phyloP scores from a whole-genome alignment of 64 coral and sea anemone species.

The Pachyseris speciosa region DNA sequence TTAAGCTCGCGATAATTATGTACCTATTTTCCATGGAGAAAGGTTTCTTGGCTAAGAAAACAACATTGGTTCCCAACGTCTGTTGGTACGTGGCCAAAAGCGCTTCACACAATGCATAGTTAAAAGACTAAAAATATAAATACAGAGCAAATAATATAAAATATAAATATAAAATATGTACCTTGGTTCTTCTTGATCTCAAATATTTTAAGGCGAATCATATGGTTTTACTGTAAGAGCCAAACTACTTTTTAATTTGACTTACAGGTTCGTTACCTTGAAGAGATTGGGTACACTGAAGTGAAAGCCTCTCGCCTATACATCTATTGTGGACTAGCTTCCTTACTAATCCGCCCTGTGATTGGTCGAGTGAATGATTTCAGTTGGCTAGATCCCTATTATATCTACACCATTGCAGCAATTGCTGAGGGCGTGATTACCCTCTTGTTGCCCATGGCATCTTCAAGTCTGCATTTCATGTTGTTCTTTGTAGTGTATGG shows the following conservation, averaged over 20 bases:
- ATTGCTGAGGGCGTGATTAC: not conserved
- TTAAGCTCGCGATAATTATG: too few relatives aligned
- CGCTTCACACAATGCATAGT: too few relatives aligned
- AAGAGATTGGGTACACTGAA: not conserved
- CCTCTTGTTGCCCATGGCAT: not conserved
- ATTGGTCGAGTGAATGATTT: slow-evolving; percentile 39
- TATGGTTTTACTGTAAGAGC: not conserved
- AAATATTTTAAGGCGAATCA: too few relatives aligned
- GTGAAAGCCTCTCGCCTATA: slow-evolving; percentile 20
- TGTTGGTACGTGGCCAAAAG: too few relatives aligned
- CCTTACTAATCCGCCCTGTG: slow-evolving; percentile 1
- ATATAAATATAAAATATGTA: too few relatives aligned
- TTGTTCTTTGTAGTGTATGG: slow-evolving; percentile 20
- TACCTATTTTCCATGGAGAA: too few relatives aligned
- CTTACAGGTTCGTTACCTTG: slow-evolving; percentile 9
- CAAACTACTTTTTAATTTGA: not conserved
- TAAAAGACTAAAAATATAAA: too few relatives aligned
- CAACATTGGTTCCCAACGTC: too few relatives aligned
- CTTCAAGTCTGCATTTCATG: not conserved
- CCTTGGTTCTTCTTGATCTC: not conserved
- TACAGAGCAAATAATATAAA: too few relatives aligned
- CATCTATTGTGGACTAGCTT: slow-evolving; percentile 30
- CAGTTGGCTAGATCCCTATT: not conserved
- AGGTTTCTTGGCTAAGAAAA: too few relatives aligned
- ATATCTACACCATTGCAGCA: slow-evolving; percentile 1